Evolutionary conservation across 2,113 vertebrate species (phyloP).

Genomic region (Triplophysa dalaica): DNA sequence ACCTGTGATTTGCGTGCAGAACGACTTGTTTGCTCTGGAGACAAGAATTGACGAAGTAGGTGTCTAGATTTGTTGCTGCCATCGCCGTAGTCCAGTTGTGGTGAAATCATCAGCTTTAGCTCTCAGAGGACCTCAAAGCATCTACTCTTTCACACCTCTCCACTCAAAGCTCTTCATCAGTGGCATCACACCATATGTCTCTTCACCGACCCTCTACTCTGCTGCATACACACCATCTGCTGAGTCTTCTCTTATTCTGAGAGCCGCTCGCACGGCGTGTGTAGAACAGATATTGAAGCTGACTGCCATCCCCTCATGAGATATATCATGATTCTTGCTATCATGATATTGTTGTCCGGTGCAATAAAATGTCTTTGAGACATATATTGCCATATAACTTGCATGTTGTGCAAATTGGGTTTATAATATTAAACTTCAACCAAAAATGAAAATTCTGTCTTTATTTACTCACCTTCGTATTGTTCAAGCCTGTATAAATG

Average conservation of each 20-base stretch:
- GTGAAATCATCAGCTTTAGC: background rate
- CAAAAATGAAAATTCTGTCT: too few relatives aligned
- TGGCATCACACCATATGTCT: constrained; percentile 67
- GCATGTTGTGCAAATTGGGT: too few relatives aligned
- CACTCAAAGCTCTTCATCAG: constrained; percentile 57
- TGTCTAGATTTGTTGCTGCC: background rate
- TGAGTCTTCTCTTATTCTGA: constrained; percentile 36
- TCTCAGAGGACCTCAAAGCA: constrained; percentile 37
- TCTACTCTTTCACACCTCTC: constrained; percentile 53
- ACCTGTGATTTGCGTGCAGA: too few relatives aligned
- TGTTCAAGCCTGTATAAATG: too few relatives aligned
- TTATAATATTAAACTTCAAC: too few relatives aligned
- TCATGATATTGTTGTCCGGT: background rate
- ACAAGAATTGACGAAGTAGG: too few relatives aligned
- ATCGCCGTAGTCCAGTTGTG: constrained; percentile 4
- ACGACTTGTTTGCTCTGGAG: too few relatives aligned
- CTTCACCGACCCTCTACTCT: constrained; percentile 54
- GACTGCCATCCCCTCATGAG: background rate
- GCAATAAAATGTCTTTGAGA: background rate
- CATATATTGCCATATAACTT: background rate
- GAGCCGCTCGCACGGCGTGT: constrained; percentile 6
- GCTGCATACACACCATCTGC: constrained; percentile 65
- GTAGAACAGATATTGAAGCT: background rate
- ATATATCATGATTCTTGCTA: background rate
- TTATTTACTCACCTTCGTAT: too few relatives aligned